Evolutionary conservation across 1,140 invertebrate species (phyloP), one percentile per base, ranked within the genome.

Genomic region (Bombus haemorrhoidalis): DNA sequence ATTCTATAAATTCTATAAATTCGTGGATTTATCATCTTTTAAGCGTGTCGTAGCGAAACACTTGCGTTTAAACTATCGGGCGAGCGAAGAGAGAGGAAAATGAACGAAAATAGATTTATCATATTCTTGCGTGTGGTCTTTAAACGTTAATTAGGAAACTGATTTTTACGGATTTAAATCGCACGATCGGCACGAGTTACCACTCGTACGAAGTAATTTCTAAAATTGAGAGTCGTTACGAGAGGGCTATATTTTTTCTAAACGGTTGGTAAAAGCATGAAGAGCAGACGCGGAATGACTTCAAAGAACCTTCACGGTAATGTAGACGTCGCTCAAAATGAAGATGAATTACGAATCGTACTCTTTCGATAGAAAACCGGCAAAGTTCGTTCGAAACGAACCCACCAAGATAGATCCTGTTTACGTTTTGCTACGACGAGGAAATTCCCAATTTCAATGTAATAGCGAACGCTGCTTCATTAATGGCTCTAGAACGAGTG

Each of bases 291-390:
- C 34, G 66, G 66, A 39, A 22, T 69, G 39, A 69, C 34, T 34
- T 69, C 66, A 18, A 69, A 34, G 32, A 71, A 39, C 43, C 22
- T 28, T 53, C 34, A 41, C 41, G 18, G 18, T 37, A 39, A 71
- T 71, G 68, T 28, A 71, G 73, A 75, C 73, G 73, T 53, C 73
- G 25, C 43, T 53, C 32, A 25, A 34, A 57, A 75, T 57, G 73
- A 53, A 53, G 73, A 75, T 75, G 43, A 75, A 75, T 75, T 75
- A 75, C 43, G 73, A 34, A 75, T 53, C 32, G 43, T 53, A 37
- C 18, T 37, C 15, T 37, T 37, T 34, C 43, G 1, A 75, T 41
- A 53, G 73, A 57, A 57, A 34, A 75, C 10, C 5, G 10, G 43
- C 32, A 75, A 75, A 57, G 47, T 37, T 75, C 32, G 34, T 75